Percentiles rank a stretch among this genome's conserved stretches.
These are phyloP conservation scores for Trachelus iudaicus DNA, from an alignment of 2,888 invertebrate species.

Conservation along the genomic window DNA sequence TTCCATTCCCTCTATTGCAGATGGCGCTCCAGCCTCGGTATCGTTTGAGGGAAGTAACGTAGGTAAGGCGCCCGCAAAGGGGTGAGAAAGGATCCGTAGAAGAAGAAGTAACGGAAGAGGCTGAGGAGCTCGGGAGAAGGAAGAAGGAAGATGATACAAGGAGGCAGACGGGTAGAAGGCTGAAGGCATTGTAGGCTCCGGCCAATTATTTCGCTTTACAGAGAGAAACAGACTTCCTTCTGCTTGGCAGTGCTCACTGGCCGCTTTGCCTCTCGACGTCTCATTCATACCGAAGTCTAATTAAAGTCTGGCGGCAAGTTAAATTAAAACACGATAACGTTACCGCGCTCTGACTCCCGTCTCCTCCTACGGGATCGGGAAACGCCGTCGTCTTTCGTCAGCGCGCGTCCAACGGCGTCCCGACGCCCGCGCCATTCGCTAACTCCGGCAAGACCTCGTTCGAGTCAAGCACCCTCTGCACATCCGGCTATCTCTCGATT, in stretches of 20 bases:
- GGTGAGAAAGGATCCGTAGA: constrained; percentile 12
- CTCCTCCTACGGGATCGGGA: background rate
- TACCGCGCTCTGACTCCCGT: constrained; percentile 35
- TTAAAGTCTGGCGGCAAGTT: constrained; percentile 64
- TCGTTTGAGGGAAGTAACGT: background rate
- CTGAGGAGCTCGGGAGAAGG: constrained; percentile 10
- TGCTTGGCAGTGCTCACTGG: constrained; percentile 34
- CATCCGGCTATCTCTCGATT: too few relatives aligned
- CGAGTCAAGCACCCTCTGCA: too few relatives aligned
- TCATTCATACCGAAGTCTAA: constrained; percentile 61
- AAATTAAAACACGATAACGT: constrained; percentile 65
- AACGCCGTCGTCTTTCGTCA: too few relatives aligned
- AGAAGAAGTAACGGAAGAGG: constrained; percentile 23
- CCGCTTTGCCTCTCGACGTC: constrained; percentile 45
- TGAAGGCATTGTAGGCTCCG: constrained; percentile 35
- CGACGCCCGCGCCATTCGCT: constrained; percentile 26
- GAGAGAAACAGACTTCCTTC: constrained; percentile 4
- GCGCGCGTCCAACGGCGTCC: too few relatives aligned
- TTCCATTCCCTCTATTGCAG: background rate
- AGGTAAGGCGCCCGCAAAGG: background rate
- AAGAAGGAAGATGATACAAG: constrained; percentile 1
- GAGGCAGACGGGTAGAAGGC: background rate
- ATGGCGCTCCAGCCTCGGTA: background rate
- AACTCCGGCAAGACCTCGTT: constrained; percentile 36
- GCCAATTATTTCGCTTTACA: constrained; percentile 44